phyloP scores from a whole-genome alignment of 2,797 vertebrate species.

The Silurus lanzhouensis region DNA sequence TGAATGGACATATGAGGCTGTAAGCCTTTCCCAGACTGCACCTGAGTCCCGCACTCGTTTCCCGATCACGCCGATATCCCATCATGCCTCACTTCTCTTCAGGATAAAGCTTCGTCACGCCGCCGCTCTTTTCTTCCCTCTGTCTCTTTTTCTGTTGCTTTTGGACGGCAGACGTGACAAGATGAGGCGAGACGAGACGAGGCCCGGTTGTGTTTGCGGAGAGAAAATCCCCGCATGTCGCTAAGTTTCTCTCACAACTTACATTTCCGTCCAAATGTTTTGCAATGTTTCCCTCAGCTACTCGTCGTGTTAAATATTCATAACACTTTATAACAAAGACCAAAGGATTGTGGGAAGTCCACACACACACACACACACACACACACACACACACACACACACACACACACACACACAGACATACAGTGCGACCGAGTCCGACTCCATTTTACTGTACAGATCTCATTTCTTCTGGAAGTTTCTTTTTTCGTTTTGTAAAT shows the following conservation, averaged over 20 bases:
- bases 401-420: too few relatives aligned
- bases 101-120: background rate
- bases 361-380: too few relatives aligned
- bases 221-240: conserved; percentile 23
- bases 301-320: conserved; percentile 24
- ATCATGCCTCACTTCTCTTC: conserved; percentile 13
- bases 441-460: background rate
- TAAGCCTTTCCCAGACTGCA: conserved; percentile 36
- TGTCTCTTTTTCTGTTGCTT: background rate
- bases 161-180: background rate
- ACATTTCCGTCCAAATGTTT: conserved; percentile 22
- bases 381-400: too few relatives aligned
- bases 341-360: background rate
- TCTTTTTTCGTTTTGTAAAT: background rate
- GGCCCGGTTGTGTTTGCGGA: background rate
- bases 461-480: background rate
- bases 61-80: conserved; percentile 35
- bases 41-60: conserved; percentile 48
- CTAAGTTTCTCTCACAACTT: conserved; percentile 15
- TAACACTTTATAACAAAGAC: conserved; percentile 14
- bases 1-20: conserved; percentile 49
- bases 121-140: background rate
- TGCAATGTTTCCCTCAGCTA: conserved; percentile 18
- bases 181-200: conserved; percentile 4
- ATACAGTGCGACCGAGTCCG: background rate